phyloP scores from a whole-genome alignment of 2,113 vertebrate species.

The Thermophis baileyi region DNA sequence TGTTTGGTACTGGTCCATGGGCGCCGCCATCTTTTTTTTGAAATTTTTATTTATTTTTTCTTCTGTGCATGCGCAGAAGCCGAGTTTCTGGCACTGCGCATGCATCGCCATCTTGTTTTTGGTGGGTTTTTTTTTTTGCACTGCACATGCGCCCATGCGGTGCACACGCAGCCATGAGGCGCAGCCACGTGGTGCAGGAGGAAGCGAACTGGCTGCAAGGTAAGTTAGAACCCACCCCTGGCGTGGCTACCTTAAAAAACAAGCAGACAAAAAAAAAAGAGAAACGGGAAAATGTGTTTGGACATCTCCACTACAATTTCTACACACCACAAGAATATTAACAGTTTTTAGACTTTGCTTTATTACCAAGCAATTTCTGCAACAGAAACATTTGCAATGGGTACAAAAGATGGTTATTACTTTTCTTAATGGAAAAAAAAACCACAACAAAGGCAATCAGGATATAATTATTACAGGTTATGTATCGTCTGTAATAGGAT shows the following conservation, averaged over 20 bases:
- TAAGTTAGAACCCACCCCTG: too few relatives aligned
- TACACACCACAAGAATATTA: slow-evolving; percentile 21
- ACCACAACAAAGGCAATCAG: slow-evolving; percentile 5
- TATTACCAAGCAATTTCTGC: slow-evolving; percentile 48
- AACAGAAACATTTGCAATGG: slow-evolving; percentile 6
- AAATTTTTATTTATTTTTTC: too few relatives aligned
- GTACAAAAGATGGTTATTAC: slow-evolving; percentile 10
- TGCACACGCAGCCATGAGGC: too few relatives aligned
- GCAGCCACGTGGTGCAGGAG: too few relatives aligned
- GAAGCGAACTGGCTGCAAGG: too few relatives aligned
- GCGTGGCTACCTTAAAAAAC: not conserved
- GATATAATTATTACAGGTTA: slow-evolving; percentile 9
- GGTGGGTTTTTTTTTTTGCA: too few relatives aligned
- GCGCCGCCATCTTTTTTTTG: too few relatives aligned
- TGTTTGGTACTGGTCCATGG: too few relatives aligned
- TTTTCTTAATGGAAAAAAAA: not conserved
- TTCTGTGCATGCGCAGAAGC: too few relatives aligned
- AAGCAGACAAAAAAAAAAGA: not conserved
- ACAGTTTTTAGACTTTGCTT: slow-evolving; percentile 52
- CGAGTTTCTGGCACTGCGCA: too few relatives aligned
- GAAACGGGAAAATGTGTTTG: not conserved
- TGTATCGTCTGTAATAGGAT: not conserved
- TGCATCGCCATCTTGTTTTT: too few relatives aligned
- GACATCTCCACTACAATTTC: slow-evolving; percentile 12
- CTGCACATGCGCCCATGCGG: too few relatives aligned